Base-by-base conservation (phyloP, 1,140 invertebrate species). In the Drosophila nigromelanica region DNA sequence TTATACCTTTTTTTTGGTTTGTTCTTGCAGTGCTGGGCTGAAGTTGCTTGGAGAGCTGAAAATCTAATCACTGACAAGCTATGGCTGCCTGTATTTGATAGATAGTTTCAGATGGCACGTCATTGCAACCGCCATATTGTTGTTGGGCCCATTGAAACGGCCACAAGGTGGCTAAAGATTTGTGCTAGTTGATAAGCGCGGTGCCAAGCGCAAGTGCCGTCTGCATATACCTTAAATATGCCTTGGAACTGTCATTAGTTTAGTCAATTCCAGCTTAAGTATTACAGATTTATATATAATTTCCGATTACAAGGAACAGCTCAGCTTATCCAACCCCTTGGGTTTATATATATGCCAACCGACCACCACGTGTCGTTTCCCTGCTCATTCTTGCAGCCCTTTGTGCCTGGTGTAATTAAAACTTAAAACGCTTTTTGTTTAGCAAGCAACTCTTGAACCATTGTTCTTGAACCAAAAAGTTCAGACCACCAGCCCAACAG, bases 341-440 rank as follows among this genome's bases (percentile, higher is more conserved):
- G 51, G 45, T 50, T 58, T n/a, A n/a, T n/a, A n/a, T n/a, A n/a
- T n/a, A n/a, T n/a, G n/a, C n/a, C n/a, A 21, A 15, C 45, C 37
- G 77, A 79, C 78, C 78, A 80, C 67, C 78, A 80, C 76, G 78
- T 80, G 78, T 75, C 72, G 58, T 42, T 45, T 56, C 43, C 59
- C 39, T 21, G 27, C 18, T 42, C 42, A 40, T 60, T 48, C 15
- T 56, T 45, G 11, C 72, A 50, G 52, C 50, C 72, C 78, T 87
- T 87, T 87, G 79, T 79, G 63, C 73, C 72, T 51, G 43, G 10
- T 70, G 83, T 89, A 89, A 89, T 89, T 89, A 89, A 89, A 89
- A 89, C 83, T 89, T 89, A 83, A 89, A 89, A 83, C 69, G 83
- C 83, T 89, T 89, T 87, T 89, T 89, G 85, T 89, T 87, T 89